phyloP scores from a whole-genome alignment of 2,888 invertebrate species.

The Stenotaenia linearis region DNA sequence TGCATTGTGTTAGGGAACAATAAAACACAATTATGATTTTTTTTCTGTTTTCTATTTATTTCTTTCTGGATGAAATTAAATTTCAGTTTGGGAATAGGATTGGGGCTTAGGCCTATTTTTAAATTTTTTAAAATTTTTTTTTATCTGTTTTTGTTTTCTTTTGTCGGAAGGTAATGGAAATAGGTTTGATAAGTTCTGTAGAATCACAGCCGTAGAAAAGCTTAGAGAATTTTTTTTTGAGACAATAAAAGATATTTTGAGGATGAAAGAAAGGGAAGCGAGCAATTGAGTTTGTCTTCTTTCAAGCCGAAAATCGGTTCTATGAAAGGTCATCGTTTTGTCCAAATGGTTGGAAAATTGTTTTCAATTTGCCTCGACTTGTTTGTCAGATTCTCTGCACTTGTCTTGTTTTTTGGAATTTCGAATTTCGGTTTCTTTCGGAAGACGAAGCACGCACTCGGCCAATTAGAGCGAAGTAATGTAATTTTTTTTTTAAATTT shows the following conservation, averaged over 20 bases:
- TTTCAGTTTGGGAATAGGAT: no score
- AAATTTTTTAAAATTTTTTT: background rate
- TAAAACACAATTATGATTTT: background rate
- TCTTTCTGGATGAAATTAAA: no score
- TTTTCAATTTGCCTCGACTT: conserved; percentile 17
- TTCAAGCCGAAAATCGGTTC: conserved; percentile 22
- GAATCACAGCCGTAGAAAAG: background rate
- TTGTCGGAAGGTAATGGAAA: background rate
- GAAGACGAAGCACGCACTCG: background rate
- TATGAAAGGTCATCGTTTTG: conserved; percentile 26
- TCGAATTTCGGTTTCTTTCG: background rate
- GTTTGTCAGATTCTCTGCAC: background rate
- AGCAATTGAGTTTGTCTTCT: conserved; percentile 26
- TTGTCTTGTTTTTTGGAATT: background rate
- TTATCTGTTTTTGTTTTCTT: background rate
- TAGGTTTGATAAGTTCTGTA: background rate
- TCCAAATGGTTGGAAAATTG: conserved; percentile 24
- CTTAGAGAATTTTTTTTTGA: background rate
- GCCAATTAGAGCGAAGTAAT: background rate
- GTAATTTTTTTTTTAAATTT: background rate
- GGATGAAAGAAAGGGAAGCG: conserved; percentile 14
- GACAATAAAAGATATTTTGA: background rate
- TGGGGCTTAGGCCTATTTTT: background rate
- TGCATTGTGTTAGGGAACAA: background rate
- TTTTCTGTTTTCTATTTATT: background rate